Evolutionary conservation across 2,797 vertebrate genomes (phyloP).

Genomic region (Telmatherina bonti): DNA sequence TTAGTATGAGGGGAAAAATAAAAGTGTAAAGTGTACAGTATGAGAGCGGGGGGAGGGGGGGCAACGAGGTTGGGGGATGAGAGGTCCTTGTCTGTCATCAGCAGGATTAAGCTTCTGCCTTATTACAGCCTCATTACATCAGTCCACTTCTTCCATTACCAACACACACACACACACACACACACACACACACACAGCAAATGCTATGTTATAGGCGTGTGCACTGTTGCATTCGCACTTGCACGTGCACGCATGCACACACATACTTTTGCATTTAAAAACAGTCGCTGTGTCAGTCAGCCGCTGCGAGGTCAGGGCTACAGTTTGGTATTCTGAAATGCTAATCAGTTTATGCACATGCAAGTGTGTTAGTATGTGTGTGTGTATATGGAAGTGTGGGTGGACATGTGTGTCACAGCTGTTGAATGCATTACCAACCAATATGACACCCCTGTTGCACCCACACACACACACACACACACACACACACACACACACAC

Average conservation of each 20-base stretch:
- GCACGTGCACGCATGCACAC: conserved; percentile 16
- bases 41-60: conserved; percentile 27
- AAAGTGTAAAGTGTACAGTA: conserved; percentile 4
- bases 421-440: conserved; percentile 74
- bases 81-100: conserved; percentile 77
- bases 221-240: conserved; percentile 21
- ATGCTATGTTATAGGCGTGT: conserved; percentile 25
- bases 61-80: too few relatives aligned
- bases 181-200: conserved; percentile 42
- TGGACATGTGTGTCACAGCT: conserved; percentile 65
- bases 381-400: conserved; percentile 14
- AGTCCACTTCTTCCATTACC: conserved; percentile 79
- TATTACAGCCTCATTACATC: conserved; percentile 84
- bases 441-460: conserved; percentile 67
- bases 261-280: conserved; percentile 47
- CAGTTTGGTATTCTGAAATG: conserved; percentile 59
- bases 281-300: conserved; percentile 60
- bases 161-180: too few relatives aligned
- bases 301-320: conserved; percentile 55
- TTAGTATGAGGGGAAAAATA: not conserved
- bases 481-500: conserved; percentile 43
- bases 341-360: conserved; percentile 66
- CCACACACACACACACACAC: conserved; percentile 53
- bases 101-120: conserved; percentile 74
- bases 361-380: conserved; percentile 17